Percentiles rank a stretch among this genome's conserved stretches.
phyloP scores from a whole-genome alignment of 2,888 invertebrate genomes.

The Aphodius sticticus region DNA sequence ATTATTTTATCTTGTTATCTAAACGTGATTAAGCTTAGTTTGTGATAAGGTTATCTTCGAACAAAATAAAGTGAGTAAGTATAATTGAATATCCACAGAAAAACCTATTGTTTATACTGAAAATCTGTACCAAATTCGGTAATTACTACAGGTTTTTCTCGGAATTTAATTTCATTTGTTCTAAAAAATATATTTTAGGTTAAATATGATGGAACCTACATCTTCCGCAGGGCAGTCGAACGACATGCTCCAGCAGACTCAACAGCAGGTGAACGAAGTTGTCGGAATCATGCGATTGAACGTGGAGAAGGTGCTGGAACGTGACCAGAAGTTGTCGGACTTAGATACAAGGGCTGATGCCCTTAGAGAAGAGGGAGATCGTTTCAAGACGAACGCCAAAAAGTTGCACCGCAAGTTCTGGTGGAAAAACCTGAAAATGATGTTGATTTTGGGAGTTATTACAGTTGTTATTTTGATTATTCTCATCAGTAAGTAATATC shows the following conservation, averaged over 20 bases:
- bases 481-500: conserved; percentile 80
- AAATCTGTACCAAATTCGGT: no score
- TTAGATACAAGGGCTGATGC: conserved; percentile 96
- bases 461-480: conserved; percentile 83
- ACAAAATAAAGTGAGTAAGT: no score
- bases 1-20: no score
- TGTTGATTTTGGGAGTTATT: conserved; percentile 90
- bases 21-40: no score
- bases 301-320: conserved; percentile 94
- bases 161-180: no score
- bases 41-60: no score
- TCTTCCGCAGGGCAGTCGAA: no score
- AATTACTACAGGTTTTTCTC: no score
- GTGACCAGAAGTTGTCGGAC: conserved; percentile 91
- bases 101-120: no score
- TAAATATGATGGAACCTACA: no score
- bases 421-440: conserved; percentile 98
- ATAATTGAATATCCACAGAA: no score
- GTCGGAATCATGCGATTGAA: conserved; percentile 96
- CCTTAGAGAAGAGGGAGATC: conserved; percentile 91
- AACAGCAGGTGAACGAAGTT: conserved; percentile 52
- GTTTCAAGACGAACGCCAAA: conserved; percentile 96
- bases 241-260: not conserved
- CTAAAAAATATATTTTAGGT: no score
- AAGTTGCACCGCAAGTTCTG: conserved; percentile 97